Conservation (phyloP, 2,113 vertebrate genomes). For the Campylomormyrus tamandua region DNA sequence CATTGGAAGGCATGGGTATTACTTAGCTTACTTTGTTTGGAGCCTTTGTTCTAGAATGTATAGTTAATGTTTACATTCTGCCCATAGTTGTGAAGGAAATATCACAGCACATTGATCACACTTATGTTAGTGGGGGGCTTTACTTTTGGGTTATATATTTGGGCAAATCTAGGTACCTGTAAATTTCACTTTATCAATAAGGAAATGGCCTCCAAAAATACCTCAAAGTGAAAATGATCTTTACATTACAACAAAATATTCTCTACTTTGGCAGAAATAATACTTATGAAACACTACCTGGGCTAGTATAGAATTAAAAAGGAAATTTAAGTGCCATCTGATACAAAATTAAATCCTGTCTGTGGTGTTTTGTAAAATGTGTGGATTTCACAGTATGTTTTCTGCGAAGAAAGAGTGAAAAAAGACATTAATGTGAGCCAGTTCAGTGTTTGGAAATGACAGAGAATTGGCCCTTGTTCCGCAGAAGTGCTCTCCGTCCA, state of each 20-base stretch:
- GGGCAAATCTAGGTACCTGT: neutral
- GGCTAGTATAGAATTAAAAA: neutral
- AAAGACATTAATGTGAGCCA: neutral
- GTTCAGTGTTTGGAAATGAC: neutral
- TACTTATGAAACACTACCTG: neutral
- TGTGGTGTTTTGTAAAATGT: neutral
- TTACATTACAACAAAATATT: neutral
- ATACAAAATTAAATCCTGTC: neutral
- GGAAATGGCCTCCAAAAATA: neutral
- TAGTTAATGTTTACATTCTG: neutral
- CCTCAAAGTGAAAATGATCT: neutral
- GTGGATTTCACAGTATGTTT: neutral
- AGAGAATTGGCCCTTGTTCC: neutral
- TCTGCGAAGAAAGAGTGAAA: neutral
- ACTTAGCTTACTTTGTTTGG: neutral
- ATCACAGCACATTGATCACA: neutral
- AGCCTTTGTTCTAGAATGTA: too few relatives aligned
- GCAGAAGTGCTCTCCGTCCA: slow-evolving; percentile 69
- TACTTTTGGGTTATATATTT: neutral
- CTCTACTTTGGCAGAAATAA: neutral
- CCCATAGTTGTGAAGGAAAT: neutral
- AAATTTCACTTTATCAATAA: neutral
- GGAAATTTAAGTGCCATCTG: neutral
- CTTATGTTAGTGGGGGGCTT: neutral
- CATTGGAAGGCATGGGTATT: neutral